Evolutionary conservation across 2,888 invertebrate species (phyloP).

Genomic region (Drepanosiphum platanoidis): DNA sequence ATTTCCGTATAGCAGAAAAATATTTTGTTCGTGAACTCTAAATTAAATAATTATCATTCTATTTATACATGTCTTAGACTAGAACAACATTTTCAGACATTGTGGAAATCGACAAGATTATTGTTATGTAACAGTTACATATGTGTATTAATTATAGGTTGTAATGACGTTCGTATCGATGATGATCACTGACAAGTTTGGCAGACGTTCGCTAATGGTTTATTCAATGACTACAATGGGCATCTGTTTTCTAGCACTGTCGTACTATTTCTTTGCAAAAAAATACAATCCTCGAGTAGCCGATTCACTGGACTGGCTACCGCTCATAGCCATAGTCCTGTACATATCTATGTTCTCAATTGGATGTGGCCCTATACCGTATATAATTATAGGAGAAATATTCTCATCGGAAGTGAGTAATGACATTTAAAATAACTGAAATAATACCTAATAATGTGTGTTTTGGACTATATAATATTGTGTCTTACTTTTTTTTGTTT

Average conservation of each 20-base stretch:
- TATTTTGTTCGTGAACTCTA: neutral
- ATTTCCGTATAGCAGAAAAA: neutral
- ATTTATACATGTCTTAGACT: neutral
- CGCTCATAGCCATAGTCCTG: slow-evolving; percentile 73
- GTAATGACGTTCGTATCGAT: slow-evolving; percentile 75
- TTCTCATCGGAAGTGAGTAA: slow-evolving; percentile 73
- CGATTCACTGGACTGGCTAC: slow-evolving; percentile 75
- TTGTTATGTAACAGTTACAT: neutral
- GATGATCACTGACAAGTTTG: slow-evolving; percentile 81
- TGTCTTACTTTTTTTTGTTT: neutral
- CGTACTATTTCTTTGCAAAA: slow-evolving; percentile 77
- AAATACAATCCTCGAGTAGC: slow-evolving; percentile 70
- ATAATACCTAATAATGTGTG: neutral
- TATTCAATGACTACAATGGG: slow-evolving; percentile 81
- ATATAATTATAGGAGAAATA: slow-evolving; percentile 82
- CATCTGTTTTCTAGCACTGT: slow-evolving; percentile 76
- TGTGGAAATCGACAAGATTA: neutral
- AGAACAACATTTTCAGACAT: neutral
- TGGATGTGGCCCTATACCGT: slow-evolving; percentile 84
- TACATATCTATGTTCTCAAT: slow-evolving; percentile 77
- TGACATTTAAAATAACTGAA: neutral
- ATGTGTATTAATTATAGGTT: neutral
- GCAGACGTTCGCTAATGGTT: slow-evolving; percentile 80
- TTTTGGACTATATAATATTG: neutral
- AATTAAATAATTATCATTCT: neutral